Evolutionary conservation across 2,113 vertebrate genomes (phyloP), one percentile per base, ranked within the genome.

Genomic region (Sinocyclocheilus maitianheensis): DNA sequence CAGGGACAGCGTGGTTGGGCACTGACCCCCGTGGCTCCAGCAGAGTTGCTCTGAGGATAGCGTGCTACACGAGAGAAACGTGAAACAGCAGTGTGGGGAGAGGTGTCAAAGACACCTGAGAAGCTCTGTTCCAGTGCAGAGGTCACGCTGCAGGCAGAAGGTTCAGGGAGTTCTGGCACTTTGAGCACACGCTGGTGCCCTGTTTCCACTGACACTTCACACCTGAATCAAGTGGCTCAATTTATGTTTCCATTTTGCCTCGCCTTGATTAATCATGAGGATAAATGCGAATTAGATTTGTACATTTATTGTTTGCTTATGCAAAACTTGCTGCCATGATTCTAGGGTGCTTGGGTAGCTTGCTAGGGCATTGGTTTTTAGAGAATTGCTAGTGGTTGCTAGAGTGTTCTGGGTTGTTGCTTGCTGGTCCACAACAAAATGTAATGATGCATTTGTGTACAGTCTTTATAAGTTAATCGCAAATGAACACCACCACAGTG

Each of bases 41-140:
- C 62, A 78, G 81, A 81, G 88, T 83, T 86, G 60, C 60, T 86
- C n/a, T 81, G 48, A 84, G 77, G 85, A 86, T 85, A 86, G 77
- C 30, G 34, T 69, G 81, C 83, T 51, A 20, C 53, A 88, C 8
- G 24, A 37, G 62, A 69, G 85, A 85, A 89, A 89, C 67, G 82
- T 89, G 77, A 89, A 82, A 40, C 88, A 84, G 82, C 60, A 84
- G 85, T 46, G 34, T 76, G 69, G 81, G 51, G 81, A 72, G 53
- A 84, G 43, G 75, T 79, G 77, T 82, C 71, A 77, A 53, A 74
- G 55, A 79, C 55, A 46, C 60, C 34, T 34, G 79, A 87, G n/a
- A 69, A 48, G 53, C 78, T 89, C 83, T 48, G 43, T 89, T 87
- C 67, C 74, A 74, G 62, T 1, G 10, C 34, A 55, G 63, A 77